These are phyloP conservation scores for Eilema griseolum DNA, from an alignment of 2,888 invertebrate species.

Conservation along the genomic window DNA sequence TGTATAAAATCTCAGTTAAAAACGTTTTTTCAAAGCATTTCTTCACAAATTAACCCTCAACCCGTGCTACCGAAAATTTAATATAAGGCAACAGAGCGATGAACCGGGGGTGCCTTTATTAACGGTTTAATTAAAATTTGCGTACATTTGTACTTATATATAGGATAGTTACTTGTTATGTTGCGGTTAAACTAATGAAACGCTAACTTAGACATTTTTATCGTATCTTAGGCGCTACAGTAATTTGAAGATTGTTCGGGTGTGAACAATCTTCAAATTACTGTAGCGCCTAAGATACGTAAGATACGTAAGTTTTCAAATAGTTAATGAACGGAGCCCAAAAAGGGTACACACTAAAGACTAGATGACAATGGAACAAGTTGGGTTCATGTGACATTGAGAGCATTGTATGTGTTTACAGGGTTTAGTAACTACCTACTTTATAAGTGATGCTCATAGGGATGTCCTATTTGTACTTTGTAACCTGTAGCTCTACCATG, in stretches of 20 bases:
- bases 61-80: slow-evolving; percentile 42
- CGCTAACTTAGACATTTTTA: slow-evolving; percentile 7
- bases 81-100: slow-evolving; percentile 35
- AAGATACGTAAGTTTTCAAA: too few species aligned
- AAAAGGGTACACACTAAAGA: neutral
- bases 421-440: too few species aligned
- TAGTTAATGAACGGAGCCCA: neutral
- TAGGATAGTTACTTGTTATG: slow-evolving; percentile 23
- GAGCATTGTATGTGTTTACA: neutral
- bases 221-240: neutral
- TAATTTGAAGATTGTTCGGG: neutral
- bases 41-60: slow-evolving; percentile 39
- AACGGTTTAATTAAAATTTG: slow-evolving; percentile 53
- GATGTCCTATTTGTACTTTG: too few species aligned
- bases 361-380: neutral
- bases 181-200: slow-evolving; percentile 23
- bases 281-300: neutral
- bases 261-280: neutral
- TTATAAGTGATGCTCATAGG: too few species aligned
- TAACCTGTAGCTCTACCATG: too few species aligned
- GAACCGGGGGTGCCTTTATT: slow-evolving; percentile 44
- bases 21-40: slow-evolving; percentile 24
- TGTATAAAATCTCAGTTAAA: slow-evolving; percentile 15
- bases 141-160: slow-evolving; percentile 30
- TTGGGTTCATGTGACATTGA: neutral